Percentiles rank a stretch among this genome's conserved stretches.
These are phyloP conservation scores for Mallotus villosus DNA, from an alignment of 2,797 vertebrate genomes.

Conservation along the genomic window DNA sequence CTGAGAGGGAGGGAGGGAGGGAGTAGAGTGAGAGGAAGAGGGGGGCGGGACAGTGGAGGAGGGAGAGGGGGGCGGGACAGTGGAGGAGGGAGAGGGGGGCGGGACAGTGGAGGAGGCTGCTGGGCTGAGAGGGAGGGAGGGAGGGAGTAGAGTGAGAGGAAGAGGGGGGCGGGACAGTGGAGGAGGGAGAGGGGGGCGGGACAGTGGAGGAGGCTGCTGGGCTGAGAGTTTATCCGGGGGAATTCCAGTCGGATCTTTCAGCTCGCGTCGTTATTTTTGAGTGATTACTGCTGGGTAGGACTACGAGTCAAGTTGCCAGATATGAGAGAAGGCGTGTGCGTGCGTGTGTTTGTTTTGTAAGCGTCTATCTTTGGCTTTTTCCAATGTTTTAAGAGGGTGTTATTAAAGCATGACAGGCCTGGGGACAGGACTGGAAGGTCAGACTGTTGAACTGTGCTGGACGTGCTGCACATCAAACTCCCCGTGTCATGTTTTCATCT, in stretches of 20 bases:
- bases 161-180: no score
- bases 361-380: background rate
- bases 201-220: conserved; percentile 33
- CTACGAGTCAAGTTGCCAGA: conserved; percentile 31
- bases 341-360: conserved; percentile 4
- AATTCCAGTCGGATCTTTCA: conserved; percentile 62
- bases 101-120: conserved; percentile 22
- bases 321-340: conserved; percentile 10
- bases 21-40: conserved; percentile 54
- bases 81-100: conserved; percentile 16
- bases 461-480: background rate
- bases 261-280: conserved; percentile 56
- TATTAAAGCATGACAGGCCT: background rate
- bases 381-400: background rate
- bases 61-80: conserved; percentile 56
- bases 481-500: background rate
- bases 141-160: no score
- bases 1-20: conserved; percentile 5
- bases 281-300: conserved; percentile 50
- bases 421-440: background rate
- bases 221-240: conserved; percentile 54
- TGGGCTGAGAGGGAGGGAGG: no score
- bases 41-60: conserved; percentile 53
- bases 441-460: background rate
- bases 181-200: conserved; percentile 10